Evolutionary conservation across 2,113 vertebrate species (phyloP).

Genomic region (Nycticryphes semicollaris): DNA sequence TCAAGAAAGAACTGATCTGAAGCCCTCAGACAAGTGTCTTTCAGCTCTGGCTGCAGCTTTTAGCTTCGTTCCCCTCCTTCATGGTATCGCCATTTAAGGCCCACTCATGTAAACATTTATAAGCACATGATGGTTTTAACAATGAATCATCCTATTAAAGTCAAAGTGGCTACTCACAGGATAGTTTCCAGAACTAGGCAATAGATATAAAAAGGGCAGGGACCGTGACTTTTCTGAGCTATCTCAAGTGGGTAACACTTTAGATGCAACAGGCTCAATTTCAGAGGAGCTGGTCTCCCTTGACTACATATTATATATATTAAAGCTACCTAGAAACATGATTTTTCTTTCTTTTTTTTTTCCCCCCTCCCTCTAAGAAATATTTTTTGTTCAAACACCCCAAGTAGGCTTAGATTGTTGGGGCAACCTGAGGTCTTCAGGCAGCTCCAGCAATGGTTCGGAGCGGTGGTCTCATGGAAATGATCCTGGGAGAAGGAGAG

Average conservation of each 20-base stretch:
- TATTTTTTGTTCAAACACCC: not conserved
- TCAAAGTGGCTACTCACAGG: slow-evolving; percentile 52
- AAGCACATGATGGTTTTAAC: slow-evolving; percentile 43
- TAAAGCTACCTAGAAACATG: not conserved
- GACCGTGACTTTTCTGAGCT: slow-evolving; percentile 24
- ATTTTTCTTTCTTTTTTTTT: not conserved
- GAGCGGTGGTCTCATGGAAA: not conserved
- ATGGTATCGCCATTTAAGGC: slow-evolving; percentile 9
- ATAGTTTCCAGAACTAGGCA: slow-evolving; percentile 65
- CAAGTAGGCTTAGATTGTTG: not conserved
- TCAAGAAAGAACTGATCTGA: not conserved
- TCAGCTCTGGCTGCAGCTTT: not conserved
- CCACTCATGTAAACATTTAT: slow-evolving; percentile 38
- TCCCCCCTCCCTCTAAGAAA: not conserved
- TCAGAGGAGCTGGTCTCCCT: not conserved
- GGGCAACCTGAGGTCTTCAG: not conserved
- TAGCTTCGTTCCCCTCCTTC: not conserved
- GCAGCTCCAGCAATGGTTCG: not conserved
- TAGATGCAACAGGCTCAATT: not conserved
- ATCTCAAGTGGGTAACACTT: slow-evolving; percentile 63
- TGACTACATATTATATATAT: not conserved
- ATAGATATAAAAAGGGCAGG: slow-evolving; percentile 62
- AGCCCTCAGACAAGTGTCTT: not conserved
- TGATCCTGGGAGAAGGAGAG: not conserved
- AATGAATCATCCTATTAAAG: slow-evolving; percentile 58